Conservation (phyloP, 64 coral and sea anemone genomes). For the Stylophora pistillata region DNA sequence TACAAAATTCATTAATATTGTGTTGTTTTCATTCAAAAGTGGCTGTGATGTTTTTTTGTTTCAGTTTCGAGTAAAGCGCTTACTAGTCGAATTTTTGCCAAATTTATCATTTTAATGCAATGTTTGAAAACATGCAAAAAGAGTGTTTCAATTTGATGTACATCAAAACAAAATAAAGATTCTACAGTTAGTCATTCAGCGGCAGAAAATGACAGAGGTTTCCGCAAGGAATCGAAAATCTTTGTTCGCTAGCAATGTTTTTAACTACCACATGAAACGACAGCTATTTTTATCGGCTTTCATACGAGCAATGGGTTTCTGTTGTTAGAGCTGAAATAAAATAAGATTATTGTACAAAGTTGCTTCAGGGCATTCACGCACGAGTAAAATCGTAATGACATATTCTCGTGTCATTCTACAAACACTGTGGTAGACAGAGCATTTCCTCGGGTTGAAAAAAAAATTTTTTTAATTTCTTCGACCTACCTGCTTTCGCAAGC, state of each 20-base stretch:
- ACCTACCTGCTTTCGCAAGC: constrained; percentile 12
- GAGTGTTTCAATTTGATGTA: background rate
- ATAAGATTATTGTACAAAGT: background rate
- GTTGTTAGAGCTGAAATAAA: background rate
- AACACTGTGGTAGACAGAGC: background rate
- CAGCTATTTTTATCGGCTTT: background rate
- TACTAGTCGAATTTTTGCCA: constrained; percentile 2
- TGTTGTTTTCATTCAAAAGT: constrained; percentile 46
- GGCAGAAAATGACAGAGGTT: background rate
- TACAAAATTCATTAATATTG: constrained; percentile 26
- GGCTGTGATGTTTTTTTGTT: constrained; percentile 29
- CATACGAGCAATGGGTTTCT: background rate
- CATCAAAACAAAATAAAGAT: background rate
- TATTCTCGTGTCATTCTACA: background rate
- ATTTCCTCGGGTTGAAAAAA: background rate
- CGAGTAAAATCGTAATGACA: background rate
- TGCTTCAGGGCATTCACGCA: background rate
- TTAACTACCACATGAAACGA: background rate
- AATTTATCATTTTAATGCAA: background rate
- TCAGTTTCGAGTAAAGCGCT: constrained; percentile 6
- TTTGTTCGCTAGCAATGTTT: background rate
- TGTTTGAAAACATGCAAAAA: background rate
- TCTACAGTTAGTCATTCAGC: background rate
- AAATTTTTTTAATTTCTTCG: background rate
- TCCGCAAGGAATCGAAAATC: background rate